Base-by-base conservation (phyloP, 2,888 invertebrate genomes). In the Latrodectus elegans region DNA sequence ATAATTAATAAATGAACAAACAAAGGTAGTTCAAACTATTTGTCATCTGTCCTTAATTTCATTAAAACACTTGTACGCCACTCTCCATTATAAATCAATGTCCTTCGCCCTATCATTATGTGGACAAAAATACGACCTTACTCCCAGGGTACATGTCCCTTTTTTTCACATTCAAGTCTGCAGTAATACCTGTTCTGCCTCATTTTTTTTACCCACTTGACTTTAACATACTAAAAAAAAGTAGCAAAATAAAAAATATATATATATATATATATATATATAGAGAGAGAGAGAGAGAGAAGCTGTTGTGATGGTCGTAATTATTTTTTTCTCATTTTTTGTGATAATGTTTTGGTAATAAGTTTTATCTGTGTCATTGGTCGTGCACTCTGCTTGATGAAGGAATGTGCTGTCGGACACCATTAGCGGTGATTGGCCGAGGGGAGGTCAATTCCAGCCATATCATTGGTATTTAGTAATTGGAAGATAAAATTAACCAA, bases 41-140 rank as follows among this genome's bases (percentile, higher is more conserved):
- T 17, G 52, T 70, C 64, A 55, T 71, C 71, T 75, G 65, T 71
- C 84, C 65, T 78, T 84, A 84, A 84, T 86, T 86, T 80, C 76
- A 86, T 86, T 75, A 80, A 53, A 71, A 53, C 80, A 80, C 85
- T 76, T 80, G 80, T 80, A 64, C 80, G 80, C 71, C 70, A 49
- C 11, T 14, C 2, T 38, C 38, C 51, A 15, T 51, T 76, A 86
- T 86, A 76, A 81, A 86, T 81, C 81, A 86, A 81, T 52, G 77
- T 76, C 76, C 72, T 71, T 70, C 70, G 60, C 70, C 65, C 72
- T 67, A 70, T 86, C 76, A 86, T 86, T 86, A 86, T 49, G 12
- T 52, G 67, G 85, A 79, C 78, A 75, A 72, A 15, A 60, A 60
- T 15, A 60, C 71, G 65, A 75, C 72, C 60, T 4, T 38, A 74